Percentiles rank a stretch among this genome's conserved stretches.
Evolutionary conservation across 2,113 vertebrate species (phyloP).

Genomic region (Erythrocercus mccallii): DNA sequence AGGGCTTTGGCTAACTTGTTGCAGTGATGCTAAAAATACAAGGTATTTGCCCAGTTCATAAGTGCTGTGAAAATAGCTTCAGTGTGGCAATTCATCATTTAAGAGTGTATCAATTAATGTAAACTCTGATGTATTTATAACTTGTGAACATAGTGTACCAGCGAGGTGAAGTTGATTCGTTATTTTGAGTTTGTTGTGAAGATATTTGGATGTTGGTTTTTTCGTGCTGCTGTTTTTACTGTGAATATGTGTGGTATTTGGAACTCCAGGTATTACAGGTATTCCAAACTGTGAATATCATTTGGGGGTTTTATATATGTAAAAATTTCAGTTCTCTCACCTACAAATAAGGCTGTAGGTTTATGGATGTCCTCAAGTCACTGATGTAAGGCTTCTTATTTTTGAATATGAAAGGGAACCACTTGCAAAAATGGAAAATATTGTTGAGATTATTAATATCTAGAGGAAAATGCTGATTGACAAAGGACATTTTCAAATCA

Average conservation of each 20-base stretch:
- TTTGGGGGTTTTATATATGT: neutral
- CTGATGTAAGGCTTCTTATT: slow-evolving; percentile 30
- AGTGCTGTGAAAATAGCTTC: neutral
- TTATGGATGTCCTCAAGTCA: slow-evolving; percentile 42
- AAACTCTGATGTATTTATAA: neutral
- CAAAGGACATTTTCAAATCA: neutral
- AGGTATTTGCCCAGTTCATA: neutral
- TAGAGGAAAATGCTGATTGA: slow-evolving; percentile 5
- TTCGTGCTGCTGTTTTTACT: neutral
- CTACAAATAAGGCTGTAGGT: slow-evolving; percentile 25
- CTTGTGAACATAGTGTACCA: neutral
- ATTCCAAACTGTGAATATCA: neutral
- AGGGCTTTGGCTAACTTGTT: neutral
- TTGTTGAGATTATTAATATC: slow-evolving; percentile 48
- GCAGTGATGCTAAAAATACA: neutral
- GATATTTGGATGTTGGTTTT: neutral
- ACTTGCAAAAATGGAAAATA: slow-evolving; percentile 50
- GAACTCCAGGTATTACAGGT: neutral
- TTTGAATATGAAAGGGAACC: slow-evolving; percentile 47
- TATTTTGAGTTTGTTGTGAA: neutral
- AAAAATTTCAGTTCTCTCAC: neutral
- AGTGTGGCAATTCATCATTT: neutral
- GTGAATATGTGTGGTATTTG: neutral
- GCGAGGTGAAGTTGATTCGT: neutral
- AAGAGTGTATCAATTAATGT: neutral